Percentiles rank a stretch among this genome's conserved stretches.
These are phyloP conservation scores for Drosophila falleni DNA, from an alignment of 2,888 invertebrate genomes.

Conservation along the genomic window DNA sequence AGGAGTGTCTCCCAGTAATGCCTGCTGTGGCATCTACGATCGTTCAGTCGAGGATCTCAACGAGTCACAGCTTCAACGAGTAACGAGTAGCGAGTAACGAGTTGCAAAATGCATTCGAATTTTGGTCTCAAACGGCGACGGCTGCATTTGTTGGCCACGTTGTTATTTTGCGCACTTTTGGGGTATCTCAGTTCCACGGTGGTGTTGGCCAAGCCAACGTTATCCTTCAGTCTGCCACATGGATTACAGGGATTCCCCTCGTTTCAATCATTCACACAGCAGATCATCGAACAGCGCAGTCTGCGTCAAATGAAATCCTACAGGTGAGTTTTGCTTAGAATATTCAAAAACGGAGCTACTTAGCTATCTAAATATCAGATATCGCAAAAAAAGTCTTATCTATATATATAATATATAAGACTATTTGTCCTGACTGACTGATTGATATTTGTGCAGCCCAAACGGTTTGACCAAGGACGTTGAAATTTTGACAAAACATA, in stretches of 20 bases:
- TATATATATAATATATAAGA: too few relatives aligned
- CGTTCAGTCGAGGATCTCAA: constrained; percentile 16
- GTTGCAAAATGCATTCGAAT: constrained; percentile 49
- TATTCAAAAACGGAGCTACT: too few relatives aligned
- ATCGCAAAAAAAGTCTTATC: too few relatives aligned
- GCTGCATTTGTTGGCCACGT: constrained; percentile 73
- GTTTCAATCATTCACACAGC: constrained; percentile 84
- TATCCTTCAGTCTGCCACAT: constrained; percentile 83
- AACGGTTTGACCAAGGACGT: too few relatives aligned
- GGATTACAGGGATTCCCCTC: constrained; percentile 83
- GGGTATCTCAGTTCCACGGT: constrained; percentile 80
- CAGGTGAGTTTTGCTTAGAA: constrained; percentile 77
- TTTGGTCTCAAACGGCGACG: constrained; percentile 68
- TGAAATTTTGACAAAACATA: too few relatives aligned
- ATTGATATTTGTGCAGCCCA: too few relatives aligned
- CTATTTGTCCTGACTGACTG: too few relatives aligned
- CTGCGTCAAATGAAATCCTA: constrained; percentile 85
- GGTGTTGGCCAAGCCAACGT: constrained; percentile 84
- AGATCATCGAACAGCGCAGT: constrained; percentile 84
- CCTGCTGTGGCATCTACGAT: constrained; percentile 24
- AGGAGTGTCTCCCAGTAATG: constrained; percentile 16
- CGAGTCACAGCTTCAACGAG: constrained; percentile 6
- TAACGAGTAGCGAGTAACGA: not conserved
- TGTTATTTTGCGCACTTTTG: constrained; percentile 77
- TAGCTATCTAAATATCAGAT: too few relatives aligned